Base-by-base conservation (phyloP, 1,140 invertebrate species). In the Laupala kohalensis region DNA sequence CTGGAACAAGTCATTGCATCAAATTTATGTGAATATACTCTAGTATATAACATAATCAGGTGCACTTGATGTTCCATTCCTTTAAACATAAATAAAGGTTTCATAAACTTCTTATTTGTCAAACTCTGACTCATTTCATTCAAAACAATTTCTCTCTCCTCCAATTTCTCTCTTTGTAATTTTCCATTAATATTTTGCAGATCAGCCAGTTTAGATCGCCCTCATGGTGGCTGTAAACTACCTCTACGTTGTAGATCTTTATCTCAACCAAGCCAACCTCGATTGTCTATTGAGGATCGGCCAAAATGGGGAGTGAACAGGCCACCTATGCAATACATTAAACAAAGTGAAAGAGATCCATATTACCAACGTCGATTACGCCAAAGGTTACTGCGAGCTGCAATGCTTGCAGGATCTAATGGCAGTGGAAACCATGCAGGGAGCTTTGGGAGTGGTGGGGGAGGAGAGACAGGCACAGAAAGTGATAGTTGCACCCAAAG, bases 331-430 rank as follows among this genome's bases (percentile, higher is more conserved):
- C 85, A 89, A 74, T 91, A 90, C 76, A 83, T 90, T 74, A 91
- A 90, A 73, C 89, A 91, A 80, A 90, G 89, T 75, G 90, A 90
- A 77, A 89, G 90, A 77, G 89, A 91, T 80, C 87, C 87, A 24
- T 85, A 89, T 77, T 90, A 90, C 77, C 84, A 85, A 64, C 86
- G 87, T 79, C 84, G 87, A 74, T 76, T 88, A 75, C 86, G 87
- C 80, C 76, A 86, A 76, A 84, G 86, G 77, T 79, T 81, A 71
- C 79, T 83, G 70, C 81, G 82, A 77, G 77, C 79, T n/a, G 80
- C 67, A 3, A 24, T 68, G 6, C 13, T 68, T 25, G 1, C 37
- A 13, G 37, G 37, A 53, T 53, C 37, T 53, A 53, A 53, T 53
- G 37, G 37, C 37, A 19, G 37, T 53, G 9, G 9, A 53, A 53